A percentile compares a stretch with the other conserved stretches of the same genome.
Evolutionary conservation across 2,113 vertebrate genomes (phyloP).

Genomic region (Caranx melampygus): DNA sequence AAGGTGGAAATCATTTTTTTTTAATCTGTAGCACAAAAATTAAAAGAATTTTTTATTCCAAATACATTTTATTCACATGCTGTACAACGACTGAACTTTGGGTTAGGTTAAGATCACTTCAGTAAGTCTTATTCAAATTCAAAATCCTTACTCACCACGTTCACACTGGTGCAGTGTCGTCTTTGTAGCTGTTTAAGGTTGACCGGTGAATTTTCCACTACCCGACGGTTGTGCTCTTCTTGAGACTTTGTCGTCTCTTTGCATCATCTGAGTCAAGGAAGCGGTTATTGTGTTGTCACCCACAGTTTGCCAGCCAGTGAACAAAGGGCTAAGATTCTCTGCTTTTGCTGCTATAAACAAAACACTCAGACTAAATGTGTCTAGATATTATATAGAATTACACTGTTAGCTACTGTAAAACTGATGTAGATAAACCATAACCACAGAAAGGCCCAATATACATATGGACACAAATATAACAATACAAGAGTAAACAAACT

Average conservation of each 20-base stretch:
- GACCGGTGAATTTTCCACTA: not conserved
- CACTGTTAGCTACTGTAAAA: not conserved
- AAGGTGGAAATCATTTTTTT: constrained; percentile 38
- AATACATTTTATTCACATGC: not conserved
- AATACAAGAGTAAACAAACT: too few relatives aligned
- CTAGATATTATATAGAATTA: too few relatives aligned
- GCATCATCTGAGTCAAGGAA: constrained; percentile 8
- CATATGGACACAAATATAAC: too few relatives aligned
- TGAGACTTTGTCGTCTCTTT: too few relatives aligned
- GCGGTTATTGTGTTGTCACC: rapidly evolving
- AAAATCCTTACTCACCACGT: not conserved
- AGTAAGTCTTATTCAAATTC: not conserved
- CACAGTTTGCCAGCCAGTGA: not conserved
- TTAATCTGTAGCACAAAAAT: constrained; percentile 6
- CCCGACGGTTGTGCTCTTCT: not conserved
- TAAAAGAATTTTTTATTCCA: not conserved
- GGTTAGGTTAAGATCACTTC: too few relatives aligned
- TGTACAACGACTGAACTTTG: too few relatives aligned
- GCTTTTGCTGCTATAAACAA: not conserved
- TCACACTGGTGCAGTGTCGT: not conserved
- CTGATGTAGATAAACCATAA: too few relatives aligned
- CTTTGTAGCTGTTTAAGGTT: not conserved
- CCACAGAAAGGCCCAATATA: too few relatives aligned
- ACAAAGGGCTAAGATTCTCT: too few relatives aligned
- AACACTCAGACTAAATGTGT: not conserved